Conservation (phyloP, 2,113 vertebrate genomes). For the Sporophila hypoxantha region DNA sequence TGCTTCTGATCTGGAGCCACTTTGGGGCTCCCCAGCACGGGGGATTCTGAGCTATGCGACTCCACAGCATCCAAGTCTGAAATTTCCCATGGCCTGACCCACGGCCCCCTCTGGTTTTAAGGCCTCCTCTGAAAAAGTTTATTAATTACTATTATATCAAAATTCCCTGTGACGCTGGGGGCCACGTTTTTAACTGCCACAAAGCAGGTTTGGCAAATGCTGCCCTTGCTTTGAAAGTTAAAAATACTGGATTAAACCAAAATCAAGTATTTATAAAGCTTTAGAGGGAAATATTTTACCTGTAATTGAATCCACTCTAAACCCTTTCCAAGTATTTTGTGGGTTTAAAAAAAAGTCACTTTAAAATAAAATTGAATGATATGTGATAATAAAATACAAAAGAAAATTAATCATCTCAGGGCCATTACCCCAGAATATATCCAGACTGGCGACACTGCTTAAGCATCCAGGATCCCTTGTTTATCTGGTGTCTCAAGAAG, state of each 20-base stretch:
- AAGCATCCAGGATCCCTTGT: neutral
- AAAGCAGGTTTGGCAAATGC: neutral
- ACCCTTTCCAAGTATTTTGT: neutral
- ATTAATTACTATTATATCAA: slow-evolving; percentile 7
- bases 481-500: neutral
- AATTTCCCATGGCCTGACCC: neutral
- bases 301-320: slow-evolving; percentile 19
- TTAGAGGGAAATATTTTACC: slow-evolving; percentile 28
- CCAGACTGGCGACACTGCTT: neutral
- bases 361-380: neutral
- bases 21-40: neutral
- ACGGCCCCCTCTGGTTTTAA: neutral
- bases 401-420: neutral
- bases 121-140: slow-evolving; percentile 25
- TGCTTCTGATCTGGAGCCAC: neutral
- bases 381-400: slow-evolving; percentile 14
- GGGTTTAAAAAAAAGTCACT: neutral
- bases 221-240: slow-evolving; percentile 31
- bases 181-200: neutral
- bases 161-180: slow-evolving; percentile 21
- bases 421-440: neutral
- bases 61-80: neutral
- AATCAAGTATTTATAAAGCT: slow-evolving; percentile 6
- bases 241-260: neutral
- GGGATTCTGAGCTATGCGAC: neutral